Evolutionary conservation across 2,113 vertebrate genomes (phyloP).

Genomic region (Poecilia latipinna): DNA sequence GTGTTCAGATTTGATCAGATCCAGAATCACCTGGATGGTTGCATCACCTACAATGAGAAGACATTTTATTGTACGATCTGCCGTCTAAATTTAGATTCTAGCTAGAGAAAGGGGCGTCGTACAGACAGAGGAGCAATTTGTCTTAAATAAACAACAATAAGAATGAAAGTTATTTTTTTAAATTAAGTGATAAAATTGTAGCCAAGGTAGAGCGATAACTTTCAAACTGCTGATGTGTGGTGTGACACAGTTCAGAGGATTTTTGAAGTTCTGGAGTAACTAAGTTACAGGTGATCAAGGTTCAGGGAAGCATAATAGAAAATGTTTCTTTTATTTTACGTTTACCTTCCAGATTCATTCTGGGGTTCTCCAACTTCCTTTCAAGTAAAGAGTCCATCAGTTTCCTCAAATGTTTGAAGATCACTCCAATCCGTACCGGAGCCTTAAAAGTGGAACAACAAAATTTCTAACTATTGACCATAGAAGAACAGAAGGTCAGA

Average conservation of each 20-base stretch:
- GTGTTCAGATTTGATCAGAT: conserved; percentile 90
- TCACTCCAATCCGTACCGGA: conserved; percentile 95
- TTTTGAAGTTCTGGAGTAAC: neutral
- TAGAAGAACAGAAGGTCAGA: neutral
- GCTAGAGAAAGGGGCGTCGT: too few relatives aligned
- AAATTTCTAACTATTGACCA: neutral
- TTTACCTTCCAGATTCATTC: conserved; percentile 94
- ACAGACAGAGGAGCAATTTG: too few relatives aligned
- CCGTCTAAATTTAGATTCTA: too few relatives aligned
- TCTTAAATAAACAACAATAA: too few relatives aligned
- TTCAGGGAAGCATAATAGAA: too few relatives aligned
- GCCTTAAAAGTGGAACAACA: conserved; percentile 76
- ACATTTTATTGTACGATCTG: neutral
- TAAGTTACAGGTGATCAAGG: neutral
- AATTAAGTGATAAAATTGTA: neutral
- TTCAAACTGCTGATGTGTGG: too few relatives aligned
- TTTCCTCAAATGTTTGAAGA: conserved; percentile 94
- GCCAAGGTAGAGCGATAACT: neutral
- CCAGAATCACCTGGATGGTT: conserved; percentile 90
- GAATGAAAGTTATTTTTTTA: too few relatives aligned
- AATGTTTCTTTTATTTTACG: neutral
- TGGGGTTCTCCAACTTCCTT: conserved; percentile 94
- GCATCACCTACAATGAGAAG: conserved; percentile 83
- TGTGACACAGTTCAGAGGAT: too few relatives aligned
- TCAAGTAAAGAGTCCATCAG: conserved; percentile 93